Base-by-base conservation (phyloP, 2,797 vertebrate genomes). In the Lithobates sylvaticus region DNA sequence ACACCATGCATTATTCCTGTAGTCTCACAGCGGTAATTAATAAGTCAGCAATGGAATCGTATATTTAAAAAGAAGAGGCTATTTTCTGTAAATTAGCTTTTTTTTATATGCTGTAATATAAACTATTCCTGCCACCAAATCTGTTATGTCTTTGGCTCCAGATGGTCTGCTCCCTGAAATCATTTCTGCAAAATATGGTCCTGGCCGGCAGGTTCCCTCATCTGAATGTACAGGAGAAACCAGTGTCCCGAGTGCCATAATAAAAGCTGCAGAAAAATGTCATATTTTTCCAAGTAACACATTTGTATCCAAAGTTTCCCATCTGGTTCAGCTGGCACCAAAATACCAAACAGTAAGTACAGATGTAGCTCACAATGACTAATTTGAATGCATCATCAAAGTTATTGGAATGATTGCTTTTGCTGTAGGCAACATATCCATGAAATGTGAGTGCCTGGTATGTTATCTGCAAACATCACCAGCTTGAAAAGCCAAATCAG, bases 321-420 rank as follows among this genome's bases (percentile, higher is more conserved):
- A 0, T 1, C 83, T 88, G 90, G 88, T 42, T 84, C 88, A 32
- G 58, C 78, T 88, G 88, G 83, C 68, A 87, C 76, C 86, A 75
- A 83, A 86, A 79, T 85, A 88, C 72, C 61, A 76, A 88, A 83
- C 76, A 83, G 83, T n/a, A 78, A 90, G 84, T 81, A 79, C n/a
- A 81, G 71, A 29, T 89, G 77, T 88, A 76, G 73, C 79, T 91
- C 76, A 70, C 0, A 9, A 16, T 88, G 90, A 91, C 88, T 90
- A 91, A 92, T 78, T 89, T 88, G 88, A 89, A 85, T 69, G 67
- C 26, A 88, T 86, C 86, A 89, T 90, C 89, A 88, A 86, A 89
- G 65, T 87, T 84, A 64, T 88, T 88, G 81, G 61, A 86, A 72
- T 91, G 85, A 88, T 76, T 91, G 90, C 88, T 90, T 90, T 88